Conservation (phyloP, 2,797 vertebrate genomes). For the Sylvia borin region DNA sequence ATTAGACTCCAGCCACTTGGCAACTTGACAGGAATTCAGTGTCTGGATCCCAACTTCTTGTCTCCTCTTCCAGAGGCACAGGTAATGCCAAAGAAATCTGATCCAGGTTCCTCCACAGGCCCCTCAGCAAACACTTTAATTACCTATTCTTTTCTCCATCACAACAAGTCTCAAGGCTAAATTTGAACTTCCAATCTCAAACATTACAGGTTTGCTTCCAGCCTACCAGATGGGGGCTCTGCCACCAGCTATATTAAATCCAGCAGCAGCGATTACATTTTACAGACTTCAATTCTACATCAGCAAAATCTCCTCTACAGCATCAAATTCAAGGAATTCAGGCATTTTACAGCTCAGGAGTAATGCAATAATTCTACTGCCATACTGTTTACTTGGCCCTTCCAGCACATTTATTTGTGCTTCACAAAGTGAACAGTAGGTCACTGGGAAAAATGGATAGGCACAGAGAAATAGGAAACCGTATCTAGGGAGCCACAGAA, state of each 20-base stretch:
- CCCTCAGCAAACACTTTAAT: neutral
- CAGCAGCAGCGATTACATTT: neutral
- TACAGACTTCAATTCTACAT: slow-evolving; percentile 5
- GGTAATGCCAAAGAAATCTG: slow-evolving; percentile 1
- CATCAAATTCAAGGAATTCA: slow-evolving; percentile 5
- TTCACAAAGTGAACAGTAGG: neutral
- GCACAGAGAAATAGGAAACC: neutral
- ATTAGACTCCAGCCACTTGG: neutral
- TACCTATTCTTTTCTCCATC: neutral
- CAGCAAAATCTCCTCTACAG: neutral
- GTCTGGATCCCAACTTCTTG: neutral
- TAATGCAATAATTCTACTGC: neutral
- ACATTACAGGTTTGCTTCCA: neutral
- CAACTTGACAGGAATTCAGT: neutral
- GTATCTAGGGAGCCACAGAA: neutral
- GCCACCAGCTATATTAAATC: neutral
- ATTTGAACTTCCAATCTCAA: neutral
- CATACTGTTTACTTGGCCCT: slow-evolving; percentile 1
- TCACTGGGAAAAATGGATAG: neutral
- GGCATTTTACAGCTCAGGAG: neutral
- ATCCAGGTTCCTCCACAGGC: neutral
- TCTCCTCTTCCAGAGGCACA: neutral
- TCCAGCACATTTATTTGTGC: neutral
- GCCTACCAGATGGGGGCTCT: neutral
- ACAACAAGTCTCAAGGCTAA: neutral